Conservation (phyloP, 1,140 invertebrate species). For the Drosophila ananassae region DNA sequence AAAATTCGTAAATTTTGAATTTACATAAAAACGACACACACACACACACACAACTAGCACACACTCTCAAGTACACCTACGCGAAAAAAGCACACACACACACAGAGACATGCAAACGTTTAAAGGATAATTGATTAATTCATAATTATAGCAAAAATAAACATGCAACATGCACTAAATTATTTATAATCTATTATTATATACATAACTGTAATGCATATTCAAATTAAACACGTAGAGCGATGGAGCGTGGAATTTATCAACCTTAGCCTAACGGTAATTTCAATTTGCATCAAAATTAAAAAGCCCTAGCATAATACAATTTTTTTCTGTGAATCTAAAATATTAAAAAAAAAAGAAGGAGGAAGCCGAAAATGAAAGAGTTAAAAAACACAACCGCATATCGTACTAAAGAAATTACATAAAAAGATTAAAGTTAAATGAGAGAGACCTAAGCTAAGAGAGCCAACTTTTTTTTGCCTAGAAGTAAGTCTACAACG, state of each 20-base stretch:
- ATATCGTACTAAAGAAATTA: slow-evolving; percentile 58
- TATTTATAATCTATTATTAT: slow-evolving; percentile 57
- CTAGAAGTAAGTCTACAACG: slow-evolving; percentile 67
- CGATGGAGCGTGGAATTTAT: slow-evolving; percentile 28
- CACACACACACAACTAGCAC: background rate
- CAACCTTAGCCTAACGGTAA: slow-evolving; percentile 53
- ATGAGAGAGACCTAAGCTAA: slow-evolving; percentile 49
- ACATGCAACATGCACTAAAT: slow-evolving; percentile 56
- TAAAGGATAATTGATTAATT: slow-evolving; percentile 40
- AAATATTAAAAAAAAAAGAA: slow-evolving; percentile 25
- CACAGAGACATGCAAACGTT: background rate
- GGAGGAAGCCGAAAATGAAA: background rate
- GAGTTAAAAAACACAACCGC: slow-evolving; percentile 21
- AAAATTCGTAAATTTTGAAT: slow-evolving; percentile 79
- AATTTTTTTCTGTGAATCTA: slow-evolving; percentile 66
- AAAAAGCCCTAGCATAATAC: slow-evolving; percentile 48
- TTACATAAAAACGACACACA: slow-evolving; percentile 59
- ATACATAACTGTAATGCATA: slow-evolving; percentile 44
- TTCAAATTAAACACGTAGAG: slow-evolving; percentile 23
- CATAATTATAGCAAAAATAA: slow-evolving; percentile 59
- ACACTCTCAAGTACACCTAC: slow-evolving; percentile 9
- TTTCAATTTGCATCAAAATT: slow-evolving; percentile 44
- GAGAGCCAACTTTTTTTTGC: slow-evolving; percentile 72
- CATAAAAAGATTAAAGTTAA: slow-evolving; percentile 21
- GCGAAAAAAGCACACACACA: slow-evolving; percentile 50